A percentile compares a stretch with the other conserved stretches of the same genome.
phyloP scores from a whole-genome alignment of 2,797 vertebrate species.

The Pseudotriccus pelzelni region DNA sequence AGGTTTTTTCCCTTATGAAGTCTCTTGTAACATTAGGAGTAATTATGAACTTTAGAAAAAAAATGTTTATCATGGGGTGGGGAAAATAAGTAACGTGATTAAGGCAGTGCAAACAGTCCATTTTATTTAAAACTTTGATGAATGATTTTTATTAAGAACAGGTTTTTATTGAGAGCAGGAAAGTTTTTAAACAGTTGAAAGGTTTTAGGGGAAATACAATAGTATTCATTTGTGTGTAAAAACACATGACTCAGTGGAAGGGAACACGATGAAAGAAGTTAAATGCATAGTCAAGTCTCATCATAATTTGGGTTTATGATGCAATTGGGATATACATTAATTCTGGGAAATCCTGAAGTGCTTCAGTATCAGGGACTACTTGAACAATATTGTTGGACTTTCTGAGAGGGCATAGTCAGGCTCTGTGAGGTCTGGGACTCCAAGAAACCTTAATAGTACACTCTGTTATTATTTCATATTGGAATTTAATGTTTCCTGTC shows the following conservation, averaged over 20 bases:
- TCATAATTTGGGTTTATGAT: not conserved
- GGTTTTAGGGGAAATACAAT: not conserved
- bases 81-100: not conserved
- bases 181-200: not conserved
- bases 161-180: not conserved
- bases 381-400: not conserved
- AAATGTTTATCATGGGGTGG: not conserved
- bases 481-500: not conserved
- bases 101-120: not conserved
- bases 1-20: not conserved
- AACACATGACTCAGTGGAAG: not conserved
- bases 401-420: too few species aligned
- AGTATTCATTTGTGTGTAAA: not conserved
- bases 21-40: not conserved
- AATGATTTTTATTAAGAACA: not conserved
- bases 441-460: not conserved
- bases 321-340: not conserved
- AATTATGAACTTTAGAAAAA: not conserved
- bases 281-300: not conserved
- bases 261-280: not conserved
- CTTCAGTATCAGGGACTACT: not conserved
- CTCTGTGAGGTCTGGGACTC: too few species aligned
- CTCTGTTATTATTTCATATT: not conserved
- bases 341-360: not conserved
- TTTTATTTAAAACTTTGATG: not conserved